Percentiles rank a stretch among this genome's conserved stretches.
phyloP scores from a whole-genome alignment of 1,140 invertebrate species.

The Dysdera silvatica region DNA sequence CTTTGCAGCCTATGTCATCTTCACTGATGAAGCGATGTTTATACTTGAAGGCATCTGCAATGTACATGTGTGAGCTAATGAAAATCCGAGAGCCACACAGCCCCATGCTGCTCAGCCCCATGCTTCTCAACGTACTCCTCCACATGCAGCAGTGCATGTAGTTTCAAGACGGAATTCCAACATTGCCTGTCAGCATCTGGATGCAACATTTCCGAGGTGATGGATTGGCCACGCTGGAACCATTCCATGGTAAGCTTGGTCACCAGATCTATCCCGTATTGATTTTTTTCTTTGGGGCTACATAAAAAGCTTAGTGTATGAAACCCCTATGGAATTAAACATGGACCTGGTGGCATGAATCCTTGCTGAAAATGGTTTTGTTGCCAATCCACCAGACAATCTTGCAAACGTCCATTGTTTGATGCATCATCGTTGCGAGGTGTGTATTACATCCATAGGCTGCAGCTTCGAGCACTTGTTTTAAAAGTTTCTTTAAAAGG shows the following conservation, averaged over 20 bases:
- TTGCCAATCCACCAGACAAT: no score
- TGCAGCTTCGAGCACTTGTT: no score
- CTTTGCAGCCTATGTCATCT: neutral
- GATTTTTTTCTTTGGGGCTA: neutral
- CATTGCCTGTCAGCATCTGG: no score
- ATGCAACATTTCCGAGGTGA: neutral
- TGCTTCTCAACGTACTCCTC: neutral
- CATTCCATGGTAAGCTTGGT: neutral
- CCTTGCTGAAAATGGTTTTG: no score
- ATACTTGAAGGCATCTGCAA: neutral
- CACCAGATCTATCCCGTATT: neutral
- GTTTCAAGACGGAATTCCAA: neutral
- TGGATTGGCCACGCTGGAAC: no score
- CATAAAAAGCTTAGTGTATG: no score
- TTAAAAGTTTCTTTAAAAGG: no score
- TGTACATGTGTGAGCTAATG: neutral
- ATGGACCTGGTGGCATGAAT: no score
- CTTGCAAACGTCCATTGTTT: no score
- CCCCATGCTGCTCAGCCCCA: neutral
- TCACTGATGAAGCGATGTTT: neutral
- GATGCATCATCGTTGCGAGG: no score
- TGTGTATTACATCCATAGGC: no score
- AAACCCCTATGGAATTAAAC: no score
- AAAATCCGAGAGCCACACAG: neutral
- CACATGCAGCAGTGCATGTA: neutral